These are phyloP conservation scores for Brachionus paranguensis DNA, from an alignment of 1,140 invertebrate genomes.

Conservation along the genomic window DNA sequence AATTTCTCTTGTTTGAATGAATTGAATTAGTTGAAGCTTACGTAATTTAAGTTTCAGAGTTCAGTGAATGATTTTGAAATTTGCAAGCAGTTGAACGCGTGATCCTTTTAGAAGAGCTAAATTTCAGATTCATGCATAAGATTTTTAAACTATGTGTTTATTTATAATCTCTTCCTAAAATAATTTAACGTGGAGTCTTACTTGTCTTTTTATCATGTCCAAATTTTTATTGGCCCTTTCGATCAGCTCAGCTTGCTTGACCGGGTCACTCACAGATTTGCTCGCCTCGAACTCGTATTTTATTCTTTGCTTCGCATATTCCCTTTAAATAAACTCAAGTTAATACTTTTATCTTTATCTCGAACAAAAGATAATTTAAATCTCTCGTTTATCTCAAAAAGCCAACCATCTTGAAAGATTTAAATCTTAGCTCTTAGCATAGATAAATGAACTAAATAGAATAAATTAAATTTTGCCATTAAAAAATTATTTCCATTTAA, in stretches of 20 bases:
- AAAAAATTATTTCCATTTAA: background rate
- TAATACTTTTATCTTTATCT: background rate
- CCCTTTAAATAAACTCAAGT: background rate
- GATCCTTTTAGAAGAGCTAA: background rate
- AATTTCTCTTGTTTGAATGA: background rate
- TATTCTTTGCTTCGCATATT: conserved; percentile 34
- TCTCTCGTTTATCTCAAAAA: background rate
- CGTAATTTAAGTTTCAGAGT: conserved; percentile 20
- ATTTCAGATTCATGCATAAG: background rate
- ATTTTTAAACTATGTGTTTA: background rate
- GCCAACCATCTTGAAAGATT: background rate
- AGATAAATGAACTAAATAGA: background rate
- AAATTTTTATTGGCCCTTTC: conserved; percentile 25
- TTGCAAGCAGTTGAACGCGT: background rate
- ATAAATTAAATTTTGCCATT: background rate
- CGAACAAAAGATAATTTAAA: background rate
- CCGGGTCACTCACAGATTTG: background rate
- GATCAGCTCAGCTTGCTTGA: background rate
- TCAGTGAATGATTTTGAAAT: background rate
- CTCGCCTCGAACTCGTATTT: conserved; percentile 10
- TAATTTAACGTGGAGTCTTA: background rate
- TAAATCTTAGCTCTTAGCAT: background rate
- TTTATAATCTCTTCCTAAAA: background rate
- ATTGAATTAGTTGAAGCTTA: background rate
- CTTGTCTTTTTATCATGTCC: conserved; percentile 39